These are phyloP conservation scores for Nerophis ophidion DNA, from an alignment of 2,113 vertebrate genomes.

Conservation along the genomic window DNA sequence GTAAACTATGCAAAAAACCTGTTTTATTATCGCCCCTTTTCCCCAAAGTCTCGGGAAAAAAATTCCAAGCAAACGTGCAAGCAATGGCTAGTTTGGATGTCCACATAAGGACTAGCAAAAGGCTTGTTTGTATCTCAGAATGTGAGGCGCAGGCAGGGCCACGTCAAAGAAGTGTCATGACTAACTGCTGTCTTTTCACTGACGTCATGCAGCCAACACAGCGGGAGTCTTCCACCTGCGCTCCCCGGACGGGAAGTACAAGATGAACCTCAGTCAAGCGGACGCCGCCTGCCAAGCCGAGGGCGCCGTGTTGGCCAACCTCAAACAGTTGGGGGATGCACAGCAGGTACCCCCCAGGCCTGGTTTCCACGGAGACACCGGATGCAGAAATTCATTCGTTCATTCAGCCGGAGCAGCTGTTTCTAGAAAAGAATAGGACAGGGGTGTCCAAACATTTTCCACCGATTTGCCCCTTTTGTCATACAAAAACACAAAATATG, in stretches of 20 bases:
- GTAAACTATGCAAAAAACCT: too few relatives aligned
- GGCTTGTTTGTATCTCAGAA: not conserved
- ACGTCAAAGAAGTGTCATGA: not conserved
- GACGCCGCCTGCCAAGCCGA: conserved; percentile 72
- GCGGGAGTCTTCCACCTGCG: conserved; percentile 89
- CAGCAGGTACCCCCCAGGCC: conserved; percentile 77
- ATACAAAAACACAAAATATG: too few relatives aligned
- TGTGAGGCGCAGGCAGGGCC: not conserved
- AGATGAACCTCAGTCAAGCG: conserved; percentile 80
- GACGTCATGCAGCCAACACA: conserved; percentile 73
- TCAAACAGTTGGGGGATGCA: conserved; percentile 82
- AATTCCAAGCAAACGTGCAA: too few relatives aligned
- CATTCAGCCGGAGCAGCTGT: not conserved
- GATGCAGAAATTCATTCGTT: not conserved
- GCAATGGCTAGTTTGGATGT: too few relatives aligned
- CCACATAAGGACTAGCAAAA: too few relatives aligned
- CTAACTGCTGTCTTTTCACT: not conserved
- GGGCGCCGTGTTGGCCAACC: conserved; percentile 76
- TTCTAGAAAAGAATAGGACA: not conserved
- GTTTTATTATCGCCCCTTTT: too few relatives aligned
- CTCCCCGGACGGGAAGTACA: conserved; percentile 75
- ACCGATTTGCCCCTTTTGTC: too few relatives aligned
- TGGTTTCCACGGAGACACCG: conserved; percentile 9
- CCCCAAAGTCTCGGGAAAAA: too few relatives aligned
- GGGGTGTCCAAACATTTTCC: too few relatives aligned